A percentile compares a stretch with the other conserved stretches of the same genome.
phyloP scores from a whole-genome alignment of 35 echinoderm and acorn worm genomes.

The Nesometra sesokonis region DNA sequence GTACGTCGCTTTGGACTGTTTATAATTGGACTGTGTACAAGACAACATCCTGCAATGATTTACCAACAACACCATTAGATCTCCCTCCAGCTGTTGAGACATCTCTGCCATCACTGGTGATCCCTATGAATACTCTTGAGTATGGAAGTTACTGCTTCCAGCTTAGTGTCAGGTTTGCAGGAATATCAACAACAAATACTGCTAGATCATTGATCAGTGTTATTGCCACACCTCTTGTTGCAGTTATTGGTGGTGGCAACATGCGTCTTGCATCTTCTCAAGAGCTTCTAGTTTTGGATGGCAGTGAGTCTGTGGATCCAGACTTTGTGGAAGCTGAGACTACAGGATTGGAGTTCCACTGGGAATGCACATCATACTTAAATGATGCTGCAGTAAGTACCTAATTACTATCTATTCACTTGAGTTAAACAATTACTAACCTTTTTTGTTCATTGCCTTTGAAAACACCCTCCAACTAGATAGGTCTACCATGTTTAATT shows the following conservation, averaged over 20 bases:
- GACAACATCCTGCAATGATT: neutral
- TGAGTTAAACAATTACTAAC: too few relatives aligned
- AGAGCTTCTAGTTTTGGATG: neutral
- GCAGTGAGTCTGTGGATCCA: neutral
- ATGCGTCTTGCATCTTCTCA: neutral
- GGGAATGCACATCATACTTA: too few relatives aligned
- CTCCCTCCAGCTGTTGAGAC: neutral
- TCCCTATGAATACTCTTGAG: neutral
- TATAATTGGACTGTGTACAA: neutral
- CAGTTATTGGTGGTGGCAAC: neutral
- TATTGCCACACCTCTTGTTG: neutral
- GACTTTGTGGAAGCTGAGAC: neutral
- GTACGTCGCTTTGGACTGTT: neutral
- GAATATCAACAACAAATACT: neutral
- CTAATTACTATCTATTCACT: too few relatives aligned
- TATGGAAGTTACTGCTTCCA: neutral
- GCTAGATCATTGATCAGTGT: neutral
- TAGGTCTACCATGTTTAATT: too few relatives aligned
- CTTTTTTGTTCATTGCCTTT: too few relatives aligned
- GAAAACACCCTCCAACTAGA: too few relatives aligned
- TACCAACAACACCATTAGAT: neutral
- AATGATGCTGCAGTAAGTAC: neutral
- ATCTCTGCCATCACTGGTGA: neutral
- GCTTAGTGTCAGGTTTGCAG: neutral
- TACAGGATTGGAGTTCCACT: neutral